phyloP scores from a whole-genome alignment of 2,113 vertebrate genomes.

The Percina caprodes region DNA sequence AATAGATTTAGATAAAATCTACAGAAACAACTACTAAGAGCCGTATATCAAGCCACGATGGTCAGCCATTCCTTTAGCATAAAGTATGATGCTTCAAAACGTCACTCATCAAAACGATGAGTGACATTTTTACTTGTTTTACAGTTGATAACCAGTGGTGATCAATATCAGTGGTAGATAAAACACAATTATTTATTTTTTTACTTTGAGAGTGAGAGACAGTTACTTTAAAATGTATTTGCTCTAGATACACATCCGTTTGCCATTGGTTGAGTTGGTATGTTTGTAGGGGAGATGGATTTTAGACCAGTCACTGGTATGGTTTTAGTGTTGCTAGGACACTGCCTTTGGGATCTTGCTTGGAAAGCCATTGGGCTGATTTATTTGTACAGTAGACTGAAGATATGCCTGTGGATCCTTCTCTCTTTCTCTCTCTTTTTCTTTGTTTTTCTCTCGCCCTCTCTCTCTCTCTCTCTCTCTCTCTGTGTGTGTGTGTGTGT shows the following conservation, averaged over 20 bases:
- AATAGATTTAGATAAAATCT: not conserved
- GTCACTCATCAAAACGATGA: too few species aligned
- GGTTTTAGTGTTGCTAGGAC: not conserved
- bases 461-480: not conserved
- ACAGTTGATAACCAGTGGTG: not conserved
- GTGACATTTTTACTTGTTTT: not conserved
- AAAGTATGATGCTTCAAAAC: not conserved
- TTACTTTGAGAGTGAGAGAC: not conserved
- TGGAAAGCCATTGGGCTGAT: conserved; percentile 3
- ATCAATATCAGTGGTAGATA: not conserved
- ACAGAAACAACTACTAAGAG: not conserved
- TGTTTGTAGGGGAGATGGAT: not conserved
- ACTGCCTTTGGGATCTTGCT: not conserved
- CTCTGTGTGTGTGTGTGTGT: not conserved
- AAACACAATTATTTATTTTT: not conserved
- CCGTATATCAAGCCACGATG: not conserved
- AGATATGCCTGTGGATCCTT: conserved; percentile 28
- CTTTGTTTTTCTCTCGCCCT: conserved; percentile 24
- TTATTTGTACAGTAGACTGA: conserved; percentile 9
- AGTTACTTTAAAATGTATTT: not conserved
- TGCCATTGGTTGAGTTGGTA: not conserved
- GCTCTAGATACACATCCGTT: too few species aligned
- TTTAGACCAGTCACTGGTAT: not conserved
- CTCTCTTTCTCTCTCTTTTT: conserved; percentile 37
- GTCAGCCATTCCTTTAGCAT: not conserved